A percentile compares a stretch with the other conserved stretches of the same genome.
Conservation (phyloP, 2,797 vertebrate genomes). For the Thripadectes ignobilis region DNA sequence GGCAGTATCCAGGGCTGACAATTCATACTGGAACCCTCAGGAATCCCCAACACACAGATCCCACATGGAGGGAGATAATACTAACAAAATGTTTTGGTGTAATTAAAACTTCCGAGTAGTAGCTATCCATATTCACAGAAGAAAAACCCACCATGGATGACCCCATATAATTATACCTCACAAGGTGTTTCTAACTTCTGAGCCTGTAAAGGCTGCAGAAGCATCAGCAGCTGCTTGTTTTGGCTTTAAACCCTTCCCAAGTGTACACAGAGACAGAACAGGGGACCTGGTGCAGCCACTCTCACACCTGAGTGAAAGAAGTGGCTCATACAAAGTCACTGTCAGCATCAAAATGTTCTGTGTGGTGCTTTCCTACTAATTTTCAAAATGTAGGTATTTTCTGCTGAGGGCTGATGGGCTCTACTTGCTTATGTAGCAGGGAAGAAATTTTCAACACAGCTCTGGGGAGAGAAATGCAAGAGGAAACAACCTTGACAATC, state of each 20-base stretch:
- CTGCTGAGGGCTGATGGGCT: not conserved
- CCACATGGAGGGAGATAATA: not conserved
- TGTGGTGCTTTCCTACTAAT: not conserved
- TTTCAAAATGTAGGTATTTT: not conserved
- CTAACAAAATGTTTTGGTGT: not conserved
- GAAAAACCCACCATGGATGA: not conserved
- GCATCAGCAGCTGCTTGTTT: not conserved
- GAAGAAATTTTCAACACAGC: not conserved
- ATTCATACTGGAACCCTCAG: not conserved
- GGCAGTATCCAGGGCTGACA: not conserved
- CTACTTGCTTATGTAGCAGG: accelerated
- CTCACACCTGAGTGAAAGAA: not conserved
- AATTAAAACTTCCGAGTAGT: not conserved
- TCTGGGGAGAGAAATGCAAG: not conserved
- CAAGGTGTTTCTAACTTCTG: not conserved
- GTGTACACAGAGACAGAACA: not conserved
- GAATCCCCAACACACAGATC: not conserved
- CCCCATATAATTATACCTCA: not conserved
- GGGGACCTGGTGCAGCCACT: not conserved
- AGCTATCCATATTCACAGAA: not conserved
- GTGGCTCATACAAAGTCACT: not conserved
- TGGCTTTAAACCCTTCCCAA: not conserved
- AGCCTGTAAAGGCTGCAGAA: not conserved
- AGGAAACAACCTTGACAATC: not conserved
- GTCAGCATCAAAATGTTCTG: not conserved